Conservation (phyloP, 2,888 invertebrate species). For the Dryococelus australis region DNA sequence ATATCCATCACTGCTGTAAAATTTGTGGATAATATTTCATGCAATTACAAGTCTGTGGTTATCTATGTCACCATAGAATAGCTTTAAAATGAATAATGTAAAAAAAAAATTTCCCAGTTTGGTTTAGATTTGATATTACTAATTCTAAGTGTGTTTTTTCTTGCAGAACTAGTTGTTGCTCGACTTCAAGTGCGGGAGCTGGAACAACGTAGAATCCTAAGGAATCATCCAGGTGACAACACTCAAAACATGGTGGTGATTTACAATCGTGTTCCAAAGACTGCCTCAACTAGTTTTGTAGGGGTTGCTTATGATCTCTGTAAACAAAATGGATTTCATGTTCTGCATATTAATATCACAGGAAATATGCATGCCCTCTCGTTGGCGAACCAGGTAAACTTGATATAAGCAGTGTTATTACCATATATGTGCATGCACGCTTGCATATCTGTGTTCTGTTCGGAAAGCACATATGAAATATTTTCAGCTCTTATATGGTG, state of each 20-base stretch:
- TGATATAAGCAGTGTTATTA: not conserved
- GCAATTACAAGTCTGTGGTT: too few relatives aligned
- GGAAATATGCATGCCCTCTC: constrained; percentile 96
- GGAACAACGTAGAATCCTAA: constrained; percentile 33
- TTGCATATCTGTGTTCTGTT: too few relatives aligned
- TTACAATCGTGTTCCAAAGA: constrained; percentile 97
- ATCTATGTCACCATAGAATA: too few relatives aligned
- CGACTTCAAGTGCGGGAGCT: constrained; percentile 42
- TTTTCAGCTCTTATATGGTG: too few relatives aligned
- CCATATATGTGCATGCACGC: not conserved
- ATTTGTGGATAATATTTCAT: too few relatives aligned
- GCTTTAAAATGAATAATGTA: too few relatives aligned
- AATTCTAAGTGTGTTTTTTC: too few relatives aligned
- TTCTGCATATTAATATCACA: constrained; percentile 94
- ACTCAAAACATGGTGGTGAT: constrained; percentile 77
- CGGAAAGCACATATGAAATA: too few relatives aligned
- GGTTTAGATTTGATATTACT: too few relatives aligned
- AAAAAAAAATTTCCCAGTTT: too few relatives aligned
- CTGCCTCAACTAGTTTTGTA: constrained; percentile 95
- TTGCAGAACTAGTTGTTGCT: constrained; percentile 40
- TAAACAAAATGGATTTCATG: constrained; percentile 72
- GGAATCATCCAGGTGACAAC: not conserved
- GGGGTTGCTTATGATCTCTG: constrained; percentile 80
- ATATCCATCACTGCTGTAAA: too few relatives aligned
- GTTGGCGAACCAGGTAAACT: constrained; percentile 81